Percentiles rank a stretch among this genome's conserved stretches.
Conservation (phyloP, 2,113 vertebrate species). For the Hymenochirus boettgeri region DNA sequence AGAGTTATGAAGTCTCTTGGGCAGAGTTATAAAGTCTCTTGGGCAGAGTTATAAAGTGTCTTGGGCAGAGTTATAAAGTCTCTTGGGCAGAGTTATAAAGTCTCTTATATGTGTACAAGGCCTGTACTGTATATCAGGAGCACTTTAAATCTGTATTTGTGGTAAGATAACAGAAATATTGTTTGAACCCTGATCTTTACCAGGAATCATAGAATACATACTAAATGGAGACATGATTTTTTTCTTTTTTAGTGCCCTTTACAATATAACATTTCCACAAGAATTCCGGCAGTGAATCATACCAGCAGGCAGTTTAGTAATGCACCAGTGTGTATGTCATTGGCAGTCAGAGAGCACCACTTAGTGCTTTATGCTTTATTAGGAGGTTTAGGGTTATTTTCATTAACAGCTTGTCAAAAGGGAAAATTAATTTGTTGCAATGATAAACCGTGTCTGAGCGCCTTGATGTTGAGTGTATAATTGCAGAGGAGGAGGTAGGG, state of each 20-base stretch:
- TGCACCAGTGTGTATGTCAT: background rate
- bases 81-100: too few relatives aligned
- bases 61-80: too few relatives aligned
- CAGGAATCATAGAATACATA: too few relatives aligned
- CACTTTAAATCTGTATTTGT: too few relatives aligned
- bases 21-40: too few relatives aligned
- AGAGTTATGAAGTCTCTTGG: too few relatives aligned
- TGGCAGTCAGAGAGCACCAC: background rate
- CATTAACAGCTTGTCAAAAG: slow-evolving; percentile 1
- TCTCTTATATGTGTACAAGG: too few relatives aligned
- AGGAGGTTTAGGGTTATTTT: background rate
- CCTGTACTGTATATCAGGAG: too few relatives aligned
- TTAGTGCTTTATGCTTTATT: background rate
- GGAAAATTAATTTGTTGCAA: slow-evolving; percentile 27
- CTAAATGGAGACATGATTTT: background rate
- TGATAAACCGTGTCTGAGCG: slow-evolving; percentile 7
- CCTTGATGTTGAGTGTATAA: slow-evolving; percentile 4
- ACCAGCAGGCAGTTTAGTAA: background rate
- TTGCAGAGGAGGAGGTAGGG: slow-evolving; percentile 8
- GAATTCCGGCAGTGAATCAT: background rate
- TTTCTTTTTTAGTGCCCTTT: background rate
- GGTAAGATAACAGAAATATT: too few relatives aligned
- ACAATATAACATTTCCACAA: background rate
- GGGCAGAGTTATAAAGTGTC: too few relatives aligned
- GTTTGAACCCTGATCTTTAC: too few relatives aligned